These are phyloP conservation scores for Aphidius gifuensis DNA, from an alignment of 1,140 invertebrate species.

Conservation along the genomic window DNA sequence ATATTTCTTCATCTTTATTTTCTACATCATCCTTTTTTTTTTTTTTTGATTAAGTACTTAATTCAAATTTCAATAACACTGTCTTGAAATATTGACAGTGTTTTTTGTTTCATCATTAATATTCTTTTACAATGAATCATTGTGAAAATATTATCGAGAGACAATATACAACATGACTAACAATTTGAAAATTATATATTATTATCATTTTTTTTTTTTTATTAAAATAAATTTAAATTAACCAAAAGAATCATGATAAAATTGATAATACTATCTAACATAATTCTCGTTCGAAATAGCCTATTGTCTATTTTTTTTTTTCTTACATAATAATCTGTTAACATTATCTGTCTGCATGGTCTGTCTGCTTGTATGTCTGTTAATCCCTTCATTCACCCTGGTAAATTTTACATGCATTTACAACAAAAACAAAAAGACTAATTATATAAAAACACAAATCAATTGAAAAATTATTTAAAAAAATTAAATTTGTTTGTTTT, in stretches of 20 bases:
- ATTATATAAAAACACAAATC: too few relatives aligned
- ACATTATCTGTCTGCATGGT: slow-evolving; percentile 10
- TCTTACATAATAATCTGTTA: slow-evolving; percentile 1
- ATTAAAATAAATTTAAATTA: too few relatives aligned
- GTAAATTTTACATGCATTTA: too few relatives aligned
- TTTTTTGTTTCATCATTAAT: not conserved
- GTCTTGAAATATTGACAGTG: not conserved
- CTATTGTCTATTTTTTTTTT: not conserved
- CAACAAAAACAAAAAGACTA: not conserved
- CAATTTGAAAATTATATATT: not conserved
- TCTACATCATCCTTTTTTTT: not conserved
- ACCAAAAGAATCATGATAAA: not conserved
- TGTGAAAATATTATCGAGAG: too few relatives aligned
- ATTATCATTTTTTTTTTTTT: too few relatives aligned
- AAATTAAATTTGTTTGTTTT: too few relatives aligned
- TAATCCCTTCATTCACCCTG: not conserved
- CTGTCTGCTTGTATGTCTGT: slow-evolving; percentile 8
- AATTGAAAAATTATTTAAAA: too few relatives aligned
- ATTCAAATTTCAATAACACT: slow-evolving; percentile 12
- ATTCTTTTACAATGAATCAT: not conserved
- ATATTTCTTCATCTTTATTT: not conserved
- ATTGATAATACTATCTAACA: not conserved
- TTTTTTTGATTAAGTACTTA: slow-evolving; percentile 11
- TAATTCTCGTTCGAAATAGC: not conserved
- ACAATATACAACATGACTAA: not conserved